Base-by-base conservation (phyloP, 2,113 vertebrate genomes). In the Asarcornis scutulata region DNA sequence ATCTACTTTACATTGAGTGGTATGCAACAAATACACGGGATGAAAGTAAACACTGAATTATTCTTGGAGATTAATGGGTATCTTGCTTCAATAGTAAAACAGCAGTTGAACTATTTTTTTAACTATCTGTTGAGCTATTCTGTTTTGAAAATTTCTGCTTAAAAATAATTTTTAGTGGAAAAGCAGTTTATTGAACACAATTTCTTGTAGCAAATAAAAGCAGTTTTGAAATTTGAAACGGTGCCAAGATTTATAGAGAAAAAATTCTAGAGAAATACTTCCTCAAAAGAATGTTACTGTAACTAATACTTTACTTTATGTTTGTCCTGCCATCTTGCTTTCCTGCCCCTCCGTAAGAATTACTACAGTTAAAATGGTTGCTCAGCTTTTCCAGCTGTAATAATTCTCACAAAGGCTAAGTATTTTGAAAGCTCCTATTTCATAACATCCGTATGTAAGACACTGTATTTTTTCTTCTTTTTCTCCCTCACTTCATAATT, bases 401-500 rank as follows among this genome's bases (percentile, higher is more conserved):
- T 31, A 68, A 69, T 46, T 69, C 48, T 48, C 52, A 52, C 22
- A 55, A 67, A 82, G 34, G 1, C 7, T 52, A 29, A 84, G 22
- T 26, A 76, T 11, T 29, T 20, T 63, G 69, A 82, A 87, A 75
- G 18, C 14, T 89, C 14, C 11, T 2, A 11, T 59, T 60, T 72
- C 26, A 7, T n/a, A 85, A 42, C 15, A 58, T 21, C 23, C 0
- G 0, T 17, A 71, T 17, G 5, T 14, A 38, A 87, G 32, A 26
- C 0, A 0, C 3, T 34, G 0, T 5, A 2, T 26, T 53, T 72
- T 86, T 55, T 34, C 15, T 44, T 32, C 12, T 83, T 80, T 81
- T 6, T 25, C 29, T 62, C 72, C 62, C 66, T 56, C 55, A 59
- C 3, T 3, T 60, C 14, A 7, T 56, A 3, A 58, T 76, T 75